Base-by-base conservation (phyloP, 2,797 vertebrate species). In the Danio albolineatus region DNA sequence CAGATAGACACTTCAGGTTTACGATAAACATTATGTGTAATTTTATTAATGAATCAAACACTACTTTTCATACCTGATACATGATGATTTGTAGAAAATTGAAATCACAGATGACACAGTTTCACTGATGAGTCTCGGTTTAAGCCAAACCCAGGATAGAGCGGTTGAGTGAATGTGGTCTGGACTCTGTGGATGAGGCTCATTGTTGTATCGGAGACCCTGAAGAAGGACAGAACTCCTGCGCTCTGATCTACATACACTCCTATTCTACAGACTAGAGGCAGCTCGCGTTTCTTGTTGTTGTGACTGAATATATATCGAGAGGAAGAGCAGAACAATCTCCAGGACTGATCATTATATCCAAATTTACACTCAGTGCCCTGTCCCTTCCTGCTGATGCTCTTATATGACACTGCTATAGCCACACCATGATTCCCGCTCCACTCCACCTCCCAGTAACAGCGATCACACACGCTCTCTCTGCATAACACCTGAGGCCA, bases 391-490 rank as follows among this genome's bases (percentile, higher is more conserved):
- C 71, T 74, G 48, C 59, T 39, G 70, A 80, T 80, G 17, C 21
- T 62, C 51, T 77, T 43, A 14, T 77, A 77, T 10, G 43, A 76
- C 10, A 82, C 49, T 12, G 67, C 62, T n/a, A 82, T 51, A 10
- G 16, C 19, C 13, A 77, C 74, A 7, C 7, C 53, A 28, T 3
- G 16, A 13, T 21, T 14, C 8, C 65, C 60, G 12, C 56, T 75
- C 79, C 72, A 75, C 62, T 81, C 54, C 2, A 69, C 62, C 62
- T 81, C 72, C 72, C 72, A 81, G 79, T 81, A 81, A 67, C 44
- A 51, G 54, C 71, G 19, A 51, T 28, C 72, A 49, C 62, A 13
- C 48, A 51, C 48, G 10, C 10, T 51, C 10, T 79, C 76, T 51
- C 17, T 71, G 14, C 69, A 78, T 70, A 82, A 53, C 36, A 82